Conservation (phyloP, 1,140 invertebrate species). For the Saxidomus purpurata region DNA sequence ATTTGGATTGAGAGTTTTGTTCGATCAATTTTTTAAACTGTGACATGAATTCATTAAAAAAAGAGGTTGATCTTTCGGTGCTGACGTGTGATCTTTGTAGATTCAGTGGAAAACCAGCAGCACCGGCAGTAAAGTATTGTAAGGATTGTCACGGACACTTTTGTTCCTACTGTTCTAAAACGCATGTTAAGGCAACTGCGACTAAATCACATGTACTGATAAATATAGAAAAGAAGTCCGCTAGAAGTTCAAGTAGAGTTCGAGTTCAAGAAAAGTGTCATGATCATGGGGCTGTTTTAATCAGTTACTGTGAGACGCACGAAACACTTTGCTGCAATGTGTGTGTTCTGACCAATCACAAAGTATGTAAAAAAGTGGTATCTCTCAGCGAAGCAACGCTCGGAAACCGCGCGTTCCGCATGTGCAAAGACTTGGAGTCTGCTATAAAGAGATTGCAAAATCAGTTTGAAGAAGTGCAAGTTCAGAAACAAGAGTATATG, state of each 20-base stretch:
- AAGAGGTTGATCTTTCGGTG: neutral
- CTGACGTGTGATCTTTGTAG: conserved; percentile 41
- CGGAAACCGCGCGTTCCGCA: neutral
- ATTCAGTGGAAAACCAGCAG: conserved; percentile 13
- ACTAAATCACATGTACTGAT: conserved; percentile 14
- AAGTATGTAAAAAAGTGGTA: conserved; percentile 22
- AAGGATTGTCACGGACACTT: conserved; percentile 51
- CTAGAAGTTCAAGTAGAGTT: neutral
- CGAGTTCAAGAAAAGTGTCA: conserved; percentile 33
- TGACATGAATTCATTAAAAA: neutral
- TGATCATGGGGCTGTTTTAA: conserved; percentile 37
- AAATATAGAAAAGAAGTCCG: neutral
- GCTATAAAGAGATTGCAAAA: conserved; percentile 43
- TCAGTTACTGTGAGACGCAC: conserved; percentile 41
- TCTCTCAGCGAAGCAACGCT: neutral
- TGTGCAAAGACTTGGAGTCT: conserved; percentile 52
- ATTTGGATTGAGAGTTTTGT: too few relatives aligned
- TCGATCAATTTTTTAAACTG: too few relatives aligned
- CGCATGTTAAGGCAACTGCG: neutral
- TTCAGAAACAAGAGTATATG: conserved; percentile 35
- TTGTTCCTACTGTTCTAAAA: conserved; percentile 39
- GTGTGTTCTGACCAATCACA: conserved; percentile 28
- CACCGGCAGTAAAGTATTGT: conserved; percentile 51
- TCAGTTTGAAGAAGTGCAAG: conserved; percentile 32
- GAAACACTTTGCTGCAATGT: conserved; percentile 47